Evolutionary conservation across 2,113 vertebrate genomes (phyloP).

Genomic region (Ariopsis seemanni): DNA sequence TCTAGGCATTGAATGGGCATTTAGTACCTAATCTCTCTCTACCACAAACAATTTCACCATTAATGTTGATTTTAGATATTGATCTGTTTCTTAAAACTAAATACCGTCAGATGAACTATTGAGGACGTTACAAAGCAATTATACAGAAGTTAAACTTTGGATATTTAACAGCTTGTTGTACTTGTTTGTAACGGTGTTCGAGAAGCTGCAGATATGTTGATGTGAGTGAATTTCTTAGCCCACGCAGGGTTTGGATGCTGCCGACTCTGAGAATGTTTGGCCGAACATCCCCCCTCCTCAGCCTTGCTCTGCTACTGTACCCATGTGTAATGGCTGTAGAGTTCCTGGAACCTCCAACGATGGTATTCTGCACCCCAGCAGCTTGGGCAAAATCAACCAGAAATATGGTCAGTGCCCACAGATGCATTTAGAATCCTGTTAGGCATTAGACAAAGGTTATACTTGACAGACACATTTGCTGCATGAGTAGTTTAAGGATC

Average conservation of each 20-base stretch:
- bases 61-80: neutral
- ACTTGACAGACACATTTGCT: neutral
- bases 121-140: neutral
- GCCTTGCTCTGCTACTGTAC: conserved; percentile 74
- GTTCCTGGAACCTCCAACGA: conserved; percentile 80
- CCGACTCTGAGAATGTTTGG: conserved; percentile 83
- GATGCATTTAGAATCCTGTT: neutral
- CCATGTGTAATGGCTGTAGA: conserved; percentile 92
- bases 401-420: conserved; percentile 81
- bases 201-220: neutral
- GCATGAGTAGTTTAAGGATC: neutral
- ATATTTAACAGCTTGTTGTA: neutral
- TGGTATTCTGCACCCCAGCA: conserved; percentile 75
- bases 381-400: conserved; percentile 78
- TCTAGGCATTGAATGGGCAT: neutral
- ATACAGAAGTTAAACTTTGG: neutral
- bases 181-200: neutral
- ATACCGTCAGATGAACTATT: neutral
- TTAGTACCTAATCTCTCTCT: neutral
- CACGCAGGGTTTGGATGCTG: conserved; percentile 72
- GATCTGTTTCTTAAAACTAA: neutral
- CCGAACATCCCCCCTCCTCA: conserved; percentile 83
- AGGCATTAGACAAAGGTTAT: neutral
- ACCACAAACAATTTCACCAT: neutral
- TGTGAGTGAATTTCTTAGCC: conserved; percentile 66